Base-by-base conservation (phyloP, 2,888 invertebrate species). In the Apantesis nais region DNA sequence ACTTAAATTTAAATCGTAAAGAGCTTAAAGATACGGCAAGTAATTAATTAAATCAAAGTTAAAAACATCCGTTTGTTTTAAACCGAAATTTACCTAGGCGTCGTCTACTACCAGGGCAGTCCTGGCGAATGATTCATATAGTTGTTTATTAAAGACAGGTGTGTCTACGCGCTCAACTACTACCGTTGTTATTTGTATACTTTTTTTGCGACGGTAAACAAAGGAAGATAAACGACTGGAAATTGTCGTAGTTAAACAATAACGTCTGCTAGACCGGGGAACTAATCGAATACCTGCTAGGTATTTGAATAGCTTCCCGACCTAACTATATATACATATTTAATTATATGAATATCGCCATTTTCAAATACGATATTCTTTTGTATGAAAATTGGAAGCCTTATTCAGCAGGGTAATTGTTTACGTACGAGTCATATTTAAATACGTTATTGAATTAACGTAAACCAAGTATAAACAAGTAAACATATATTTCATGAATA, bases 131-230 rank as follows among this genome's bases (percentile, higher is more conserved):
- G 29, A 41, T 29, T 63, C 63, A 63, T 31, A 12, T 31, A 29
- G 29, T 29, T 29, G 29, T 44, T 63, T 63, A 22, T 44, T 44
- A 58, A 14, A 16, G 16, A 58, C 58, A 16, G 58, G 58, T 58
- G 62, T 22, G 16, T 34, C 25, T 48, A 52, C 25, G 29, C 29
- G 12, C 29, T 29, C 12, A 22, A 63, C 29, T 37, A 41, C 29
- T 63, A 29, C 44, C 44, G 44, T 31, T 63, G 29, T 44, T 63
- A 44, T 44, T 63, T 63, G 63, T 44, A 44, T 63, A 63, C 31
- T 31, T 39, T 63, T 63, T 63, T 63, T 44, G 63, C 25, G 31
- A 44, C 44, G 29, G 29, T 63, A 63, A 63, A 63, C 44, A 63
- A 44, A 29, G 41, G 44, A 41, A 44, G 12, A 12, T 63, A 25